These are phyloP conservation scores for Aurelia sp. DNA, from an alignment of 30 jellyfish, hydroid and myxozoan species.

Conservation along the genomic window DNA sequence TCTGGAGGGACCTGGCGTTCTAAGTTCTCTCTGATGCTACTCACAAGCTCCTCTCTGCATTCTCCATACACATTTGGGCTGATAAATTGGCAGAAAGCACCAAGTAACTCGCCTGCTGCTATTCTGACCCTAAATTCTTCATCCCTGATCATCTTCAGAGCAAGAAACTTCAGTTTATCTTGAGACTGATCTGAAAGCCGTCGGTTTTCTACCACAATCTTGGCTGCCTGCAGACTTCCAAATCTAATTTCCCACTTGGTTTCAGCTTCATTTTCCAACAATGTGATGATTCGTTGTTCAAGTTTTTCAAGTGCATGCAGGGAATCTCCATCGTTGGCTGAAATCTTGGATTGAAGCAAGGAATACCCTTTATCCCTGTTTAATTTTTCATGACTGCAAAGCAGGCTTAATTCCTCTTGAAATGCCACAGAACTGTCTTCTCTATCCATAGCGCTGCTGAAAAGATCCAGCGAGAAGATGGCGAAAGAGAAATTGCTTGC, in stretches of 20 bases:
- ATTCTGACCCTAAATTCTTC: constrained; percentile 94
- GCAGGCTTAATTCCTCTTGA: constrained; percentile 60
- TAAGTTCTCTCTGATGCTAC: constrained; percentile 77
- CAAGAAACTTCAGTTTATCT: constrained; percentile 20
- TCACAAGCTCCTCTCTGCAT: constrained; percentile 68
- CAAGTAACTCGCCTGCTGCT: constrained; percentile 93
- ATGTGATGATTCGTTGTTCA: constrained; percentile 4
- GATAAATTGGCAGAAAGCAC: constrained; percentile 75
- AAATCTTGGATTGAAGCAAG: constrained; percentile 37
- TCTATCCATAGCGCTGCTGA: constrained; percentile 1
- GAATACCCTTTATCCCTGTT: constrained; percentile 85
- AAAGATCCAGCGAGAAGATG: neutral
- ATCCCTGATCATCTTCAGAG: constrained; percentile 62
- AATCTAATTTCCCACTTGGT: constrained; percentile 80
- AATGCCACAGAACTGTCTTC: constrained; percentile 23
- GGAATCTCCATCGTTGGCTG: neutral
- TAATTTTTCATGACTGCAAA: constrained; percentile 89
- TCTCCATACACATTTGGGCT: constrained; percentile 69
- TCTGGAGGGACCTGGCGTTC: constrained; percentile 84
- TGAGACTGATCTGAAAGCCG: constrained; percentile 22
- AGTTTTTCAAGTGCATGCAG: constrained; percentile 14
- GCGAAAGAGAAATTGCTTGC: too few species aligned
- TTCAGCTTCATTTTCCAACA: constrained; percentile 6
- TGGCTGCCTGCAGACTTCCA: constrained; percentile 83
- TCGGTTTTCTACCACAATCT: constrained; percentile 45